Evolutionary conservation across 2,888 invertebrate genomes (phyloP).

Genomic region (Chrysolina oricalcia): DNA sequence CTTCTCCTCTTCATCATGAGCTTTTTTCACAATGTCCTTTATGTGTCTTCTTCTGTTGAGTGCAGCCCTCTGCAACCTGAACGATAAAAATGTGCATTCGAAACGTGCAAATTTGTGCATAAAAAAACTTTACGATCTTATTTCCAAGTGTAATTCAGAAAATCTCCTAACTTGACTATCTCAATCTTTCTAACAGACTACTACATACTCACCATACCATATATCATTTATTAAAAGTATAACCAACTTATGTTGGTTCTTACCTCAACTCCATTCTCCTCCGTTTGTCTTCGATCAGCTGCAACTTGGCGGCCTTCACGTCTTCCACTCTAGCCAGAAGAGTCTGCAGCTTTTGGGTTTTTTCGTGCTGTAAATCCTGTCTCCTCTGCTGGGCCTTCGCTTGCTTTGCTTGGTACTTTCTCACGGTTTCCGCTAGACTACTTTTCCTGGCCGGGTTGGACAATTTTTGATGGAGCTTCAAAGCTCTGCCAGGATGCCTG

Average conservation of each 20-base stretch:
- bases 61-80: conserved; percentile 85
- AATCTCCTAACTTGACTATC: no score
- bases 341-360: conserved; percentile 88
- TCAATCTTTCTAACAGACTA: no score
- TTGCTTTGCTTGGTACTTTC: conserved; percentile 90
- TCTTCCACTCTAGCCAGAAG: conserved; percentile 90
- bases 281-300: conserved; percentile 88
- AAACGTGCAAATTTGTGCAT: not conserved
- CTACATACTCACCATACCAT: no score
- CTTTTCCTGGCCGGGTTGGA: conserved; percentile 92
- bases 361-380: conserved; percentile 86
- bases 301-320: conserved; percentile 88
- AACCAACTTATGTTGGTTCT: not conserved
- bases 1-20: conserved; percentile 98
- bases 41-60: conserved; percentile 91
- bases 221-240: not conserved
- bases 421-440: conserved; percentile 87
- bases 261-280: conserved; percentile 80
- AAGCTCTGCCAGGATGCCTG: conserved; percentile 93
- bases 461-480: conserved; percentile 94
- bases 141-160: no score
- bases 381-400: conserved; percentile 92
- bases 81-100: conserved; percentile 29
- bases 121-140: not conserved
- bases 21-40: conserved; percentile 91